Evolutionary conservation across 1,140 invertebrate genomes (phyloP), one percentile per base, ranked within the genome.

Genomic region (Drosophila pallidifrons): DNA sequence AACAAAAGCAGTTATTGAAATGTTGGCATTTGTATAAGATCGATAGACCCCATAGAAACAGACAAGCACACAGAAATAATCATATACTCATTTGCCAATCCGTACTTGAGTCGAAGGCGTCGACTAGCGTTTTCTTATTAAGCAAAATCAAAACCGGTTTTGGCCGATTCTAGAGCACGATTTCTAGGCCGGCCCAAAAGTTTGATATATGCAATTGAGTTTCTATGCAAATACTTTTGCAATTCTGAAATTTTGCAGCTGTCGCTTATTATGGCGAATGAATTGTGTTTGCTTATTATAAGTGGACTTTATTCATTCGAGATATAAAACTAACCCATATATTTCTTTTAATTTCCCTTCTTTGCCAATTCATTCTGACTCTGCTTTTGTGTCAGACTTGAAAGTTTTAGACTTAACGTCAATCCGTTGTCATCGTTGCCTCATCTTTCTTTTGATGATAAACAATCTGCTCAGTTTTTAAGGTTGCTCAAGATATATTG

Each of bases 141-240:
- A n/a, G n/a, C 20, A 43, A 59, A 41, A 25, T 69, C 64, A 49
- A 81, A 86, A 86, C 82, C 79, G 82, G 82, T 79, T 86, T 47
- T 57, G 69, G 16, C 45, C 71, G 71, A 75, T 86, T 73, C 82
- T 86, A 77, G 76, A 86, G 75, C 81, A 79, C 55, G 45, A 54
- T 78, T 67, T 64, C 43, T 80, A 35, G 55, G 54, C 63, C 64
- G 54, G 45, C 47, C 6, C 10, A 10, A 58, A 25, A 41, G 20
- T 38, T 20, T 43, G 15, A 41, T 47, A 28, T 46, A 28, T 51
- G 35, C 13, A 35, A 67, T 67, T 54, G 25, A 20, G 38, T 68
- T 55, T 55, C 41, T 45, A 74, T 74, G 65, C 65, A 69, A 74
- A 74, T 74, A 60, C 65, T 32, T 20, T 30, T 16, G 41, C 49